Base-by-base conservation (phyloP, 2,797 vertebrate genomes). In the Eulemur coronatus region DNA sequence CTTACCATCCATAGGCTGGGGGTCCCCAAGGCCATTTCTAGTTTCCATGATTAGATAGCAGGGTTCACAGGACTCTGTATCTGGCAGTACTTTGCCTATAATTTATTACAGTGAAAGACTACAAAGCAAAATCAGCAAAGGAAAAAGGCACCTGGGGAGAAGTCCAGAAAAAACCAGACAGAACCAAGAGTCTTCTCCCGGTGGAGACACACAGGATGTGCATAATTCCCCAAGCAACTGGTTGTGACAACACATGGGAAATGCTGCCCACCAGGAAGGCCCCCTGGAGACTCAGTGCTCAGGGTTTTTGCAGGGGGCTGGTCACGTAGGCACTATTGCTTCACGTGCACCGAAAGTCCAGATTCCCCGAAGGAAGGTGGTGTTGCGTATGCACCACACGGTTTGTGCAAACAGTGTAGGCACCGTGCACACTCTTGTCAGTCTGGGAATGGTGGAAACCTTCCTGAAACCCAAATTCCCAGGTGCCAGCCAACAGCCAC, bases 141-240 rank as follows among this genome's bases (percentile, higher is more conserved):
- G 9, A 57, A 18, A 70, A 63, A 84, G 17, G 15, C 35, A 38
- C 5, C 24, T 5, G 15, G 5, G 20, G 9, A 43, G 2, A 57
- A 35, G 24, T 24, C 11, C 10, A 43, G 24, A 57, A 0, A 8
- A 46, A 55, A 10, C 9, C 2, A 65, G 35, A 2, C 57, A 14
- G 10, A 26, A 11, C 4, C 4, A 28, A 1, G 18, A 24, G 50
- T 4, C 22, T 33, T 35, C 18, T n/a, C 20, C 11, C 13, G 18
- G 12, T 0, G 2, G 7, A 48, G 5, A 12, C 26, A 17, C 55
- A 7, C 3, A 12, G 63, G 30, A 18, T 18, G 18, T 24, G 4
- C 26, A 26, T 14, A 46, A 5, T 18, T 41, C 18, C 3, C 11
- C 2, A 17, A 10, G 12, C 3, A 41, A 28, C 43, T 30, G 1